A percentile compares a stretch with the other conserved stretches of the same genome.
Evolutionary conservation across 2,113 vertebrate genomes (phyloP).

Genomic region (Petroica traversi): DNA sequence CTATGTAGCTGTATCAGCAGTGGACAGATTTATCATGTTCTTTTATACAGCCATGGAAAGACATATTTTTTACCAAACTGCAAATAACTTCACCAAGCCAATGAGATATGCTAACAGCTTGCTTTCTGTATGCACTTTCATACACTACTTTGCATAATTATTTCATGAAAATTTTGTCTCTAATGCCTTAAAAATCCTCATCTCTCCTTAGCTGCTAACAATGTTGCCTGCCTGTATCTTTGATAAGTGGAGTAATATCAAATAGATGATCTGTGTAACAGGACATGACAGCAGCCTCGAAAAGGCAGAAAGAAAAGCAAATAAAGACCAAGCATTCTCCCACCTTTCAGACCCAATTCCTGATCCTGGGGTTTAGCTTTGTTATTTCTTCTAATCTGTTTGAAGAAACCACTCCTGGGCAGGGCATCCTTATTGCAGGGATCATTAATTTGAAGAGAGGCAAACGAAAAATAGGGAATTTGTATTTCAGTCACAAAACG

Average conservation of each 20-base stretch:
- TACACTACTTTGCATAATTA: not conserved
- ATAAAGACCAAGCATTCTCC: not conserved
- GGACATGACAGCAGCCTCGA: not conserved
- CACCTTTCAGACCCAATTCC: not conserved
- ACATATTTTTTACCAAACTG: not conserved
- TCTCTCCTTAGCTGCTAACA: not conserved
- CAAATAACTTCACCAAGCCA: not conserved
- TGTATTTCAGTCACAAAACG: conserved; percentile 54
- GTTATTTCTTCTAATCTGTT: conserved; percentile 41
- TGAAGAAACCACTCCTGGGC: not conserved
- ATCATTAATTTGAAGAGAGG: conserved; percentile 34
- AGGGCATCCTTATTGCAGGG: not conserved
- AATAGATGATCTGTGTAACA: not conserved
- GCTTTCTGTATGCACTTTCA: rapidly evolving
- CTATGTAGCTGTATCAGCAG: not conserved
- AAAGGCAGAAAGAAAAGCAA: conserved; percentile 10
- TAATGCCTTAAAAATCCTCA: not conserved
- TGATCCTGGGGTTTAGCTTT: not conserved
- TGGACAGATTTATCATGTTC: not conserved
- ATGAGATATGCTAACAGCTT: not conserved
- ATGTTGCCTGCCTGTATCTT: not conserved
- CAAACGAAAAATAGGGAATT: not conserved
- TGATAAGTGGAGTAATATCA: not conserved
- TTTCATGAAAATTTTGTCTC: not conserved
- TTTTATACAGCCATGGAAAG: not conserved